Base-by-base conservation (phyloP, 2,888 invertebrate species). In the Acronicta leporina region DNA sequence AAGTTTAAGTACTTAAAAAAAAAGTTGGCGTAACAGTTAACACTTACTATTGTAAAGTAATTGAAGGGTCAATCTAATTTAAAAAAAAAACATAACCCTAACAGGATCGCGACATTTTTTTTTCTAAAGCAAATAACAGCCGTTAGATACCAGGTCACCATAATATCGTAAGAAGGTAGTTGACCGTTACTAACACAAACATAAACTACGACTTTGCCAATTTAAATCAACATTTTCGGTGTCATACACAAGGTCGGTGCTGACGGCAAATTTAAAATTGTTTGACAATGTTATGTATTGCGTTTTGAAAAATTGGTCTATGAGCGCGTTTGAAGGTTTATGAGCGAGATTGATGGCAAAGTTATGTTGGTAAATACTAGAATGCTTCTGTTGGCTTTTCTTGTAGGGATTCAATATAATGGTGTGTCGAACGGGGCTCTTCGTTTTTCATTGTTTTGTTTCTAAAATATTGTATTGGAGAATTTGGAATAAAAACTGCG, bases 111-210 rank as follows among this genome's bases (percentile, higher is more conserved):
- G 77, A 76, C 68, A 48, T 66, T 73, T 81, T 77, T 20, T 88
- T 87, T 87, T 83, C 79, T 82, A 63, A 73, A 73, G 62, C 73
- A 80, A 84, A 83, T 83, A 87, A 86, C 79, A 77, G 75, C 85
- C 85, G 84, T 85, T 89, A n/a, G n/a, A n/a, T n/a, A 90, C 88
- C 83, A 87, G 85, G 87, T 85, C 75, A 78, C 83, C 87, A 88
- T 86, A 86, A 85, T 83, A 78, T 79, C 76, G 79, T 68, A 78
- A 33, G 80, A 79, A 89, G 88, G 89, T 89, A 82, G 83, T 75
- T 87, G 90, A 91, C 91, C 91, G 91, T 81, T 80, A 81, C 71
- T 30, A 58, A 30, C 33, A 65, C 76, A 68, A 75, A 63, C 59
- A 63, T 51, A 38, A 58, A 52, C 20, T 35, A 48, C 7, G 6